These are phyloP conservation scores for Callopanchax toddi DNA, from an alignment of 2,113 vertebrate genomes.

Conservation along the genomic window DNA sequence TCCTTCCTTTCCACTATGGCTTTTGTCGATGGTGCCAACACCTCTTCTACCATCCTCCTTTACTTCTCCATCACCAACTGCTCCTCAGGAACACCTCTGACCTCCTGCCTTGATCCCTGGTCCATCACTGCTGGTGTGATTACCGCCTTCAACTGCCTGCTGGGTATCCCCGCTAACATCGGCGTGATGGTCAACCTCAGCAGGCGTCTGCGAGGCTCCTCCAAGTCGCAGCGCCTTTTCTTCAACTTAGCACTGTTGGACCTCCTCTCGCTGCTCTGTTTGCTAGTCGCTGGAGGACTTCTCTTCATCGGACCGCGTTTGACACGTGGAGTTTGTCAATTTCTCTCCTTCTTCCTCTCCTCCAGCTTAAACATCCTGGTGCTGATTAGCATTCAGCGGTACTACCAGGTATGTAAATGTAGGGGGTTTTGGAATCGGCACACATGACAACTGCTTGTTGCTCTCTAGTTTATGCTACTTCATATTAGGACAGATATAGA, in stretches of 20 bases:
- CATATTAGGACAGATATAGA: too few species aligned
- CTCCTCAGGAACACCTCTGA: not conserved
- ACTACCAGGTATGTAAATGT: conserved; percentile 31
- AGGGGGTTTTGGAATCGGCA: too few species aligned
- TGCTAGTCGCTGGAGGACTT: not conserved
- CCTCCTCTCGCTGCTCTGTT: conserved; percentile 22
- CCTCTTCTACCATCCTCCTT: not conserved
- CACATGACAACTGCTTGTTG: too few species aligned
- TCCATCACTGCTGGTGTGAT: conserved; percentile 4
- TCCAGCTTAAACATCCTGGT: conserved; percentile 15
- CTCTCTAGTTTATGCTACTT: too few species aligned
- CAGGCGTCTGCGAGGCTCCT: conserved; percentile 2
- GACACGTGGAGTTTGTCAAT: not conserved
- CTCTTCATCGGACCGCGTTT: not conserved
- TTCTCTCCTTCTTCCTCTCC: conserved; percentile 19
- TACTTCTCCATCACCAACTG: too few species aligned
- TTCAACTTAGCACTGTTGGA: conserved; percentile 24
- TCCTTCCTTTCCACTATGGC: not conserved
- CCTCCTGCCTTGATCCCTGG: not conserved
- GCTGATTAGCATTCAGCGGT: conserved; percentile 44
- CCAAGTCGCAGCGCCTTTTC: conserved; percentile 21
- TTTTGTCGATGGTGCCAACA: not conserved
- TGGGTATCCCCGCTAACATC: conserved; percentile 33
- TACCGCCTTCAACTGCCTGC: conserved; percentile 2
- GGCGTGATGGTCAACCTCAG: not conserved